Evolutionary conservation across 2,888 invertebrate species (phyloP), one percentile per base, ranked within the genome.

Genomic region (Drosophila maculinotata): DNA sequence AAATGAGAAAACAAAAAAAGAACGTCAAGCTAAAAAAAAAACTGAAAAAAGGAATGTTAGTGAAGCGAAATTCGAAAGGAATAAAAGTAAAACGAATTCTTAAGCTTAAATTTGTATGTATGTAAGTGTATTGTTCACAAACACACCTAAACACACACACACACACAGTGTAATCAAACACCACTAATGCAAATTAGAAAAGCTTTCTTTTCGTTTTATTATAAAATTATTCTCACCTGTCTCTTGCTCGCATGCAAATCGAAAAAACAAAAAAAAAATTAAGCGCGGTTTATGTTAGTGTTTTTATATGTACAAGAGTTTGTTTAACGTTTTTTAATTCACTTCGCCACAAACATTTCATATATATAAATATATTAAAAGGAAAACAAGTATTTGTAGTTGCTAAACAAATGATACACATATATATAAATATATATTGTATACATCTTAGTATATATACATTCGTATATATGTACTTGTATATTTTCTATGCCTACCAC

Each of bases 101-200:
- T 80, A 86, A 83, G 85, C 85, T 89, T 89, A 90, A 81, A 89
- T 90, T 83, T 79, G 68, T 79, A 82, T 90, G 88, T 90, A 90
- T 87, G 85, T 89, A 89, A 89, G 90, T 90, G 90, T 90, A 89
- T 88, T 90, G 86, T 90, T 87, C 88, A 77, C 23, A 31, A 54
- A 17, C 33, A 47, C 62, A 47, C 15, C 47, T 49, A 66, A 4
- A 49, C 38, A 51, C 35, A 51, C 30, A 52, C 45, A 38, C 20
- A 48, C 47, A 51, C 45, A 30, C 15, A 17, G 44, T 12, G 41
- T 39, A 57, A n/a, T 15, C 48, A 44, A 51, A 35, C 54, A 56
- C 26, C 36, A 69, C 35, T 33, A 47, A 54, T 17, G 36, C 47
- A 54, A 62, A 68, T n/a, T 53, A 36, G 48, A 33, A 68, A 41